Base-by-base conservation (phyloP, 2,888 invertebrate genomes). In the Notodonta ziczac region DNA sequence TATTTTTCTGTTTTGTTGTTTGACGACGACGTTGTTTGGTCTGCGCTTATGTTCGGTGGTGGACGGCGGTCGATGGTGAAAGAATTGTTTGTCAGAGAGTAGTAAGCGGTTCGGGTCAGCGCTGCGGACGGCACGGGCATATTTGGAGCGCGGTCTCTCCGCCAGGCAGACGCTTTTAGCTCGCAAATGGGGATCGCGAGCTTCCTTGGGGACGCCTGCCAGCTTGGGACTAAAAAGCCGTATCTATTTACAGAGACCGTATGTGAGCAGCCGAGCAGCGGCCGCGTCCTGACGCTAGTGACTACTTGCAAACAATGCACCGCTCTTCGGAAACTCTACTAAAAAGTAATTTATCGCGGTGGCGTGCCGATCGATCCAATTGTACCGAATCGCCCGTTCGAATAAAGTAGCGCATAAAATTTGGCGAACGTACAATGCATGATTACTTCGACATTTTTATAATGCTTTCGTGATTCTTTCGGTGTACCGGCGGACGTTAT, bases 331-430 rank as follows among this genome's bases (percentile, higher is more conserved):
- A 82, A 80, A 83, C 78, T 82, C 80, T 80, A 86, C 83, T 86
- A 90, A 91, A 92, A 92, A 93, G 89, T 91, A 88, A 90, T 88
- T 89, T 88, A 91, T 91, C 82, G 88, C 72, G 76, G 82, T 91
- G 69, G 91, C 92, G 92, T 93, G 92, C 82, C 84, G 86, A 92
- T 93, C 93, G 91, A 92, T 92, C 84, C 78, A 69, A 67, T 78
- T 78, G 76, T 77, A 76, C 76, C 77, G 78, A 82, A 80, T 79
- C 78, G 71, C 78, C 76, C 80, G 82, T 80, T 85, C 81, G 85
- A 84, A 89, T 87, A 86, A 89, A 90, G 89, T 89, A 87, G 87
- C 85, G 89, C 86, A 87, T 86, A 86, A 85, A 87, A 88, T 89
- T 89, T 82, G 85, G 84, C 84, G 78, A 88, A 85, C 76, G 80